Evolutionary conservation across 2,113 vertebrate species (phyloP), one percentile per base, ranked within the genome.

Genomic region (Mionectes macconnelli): DNA sequence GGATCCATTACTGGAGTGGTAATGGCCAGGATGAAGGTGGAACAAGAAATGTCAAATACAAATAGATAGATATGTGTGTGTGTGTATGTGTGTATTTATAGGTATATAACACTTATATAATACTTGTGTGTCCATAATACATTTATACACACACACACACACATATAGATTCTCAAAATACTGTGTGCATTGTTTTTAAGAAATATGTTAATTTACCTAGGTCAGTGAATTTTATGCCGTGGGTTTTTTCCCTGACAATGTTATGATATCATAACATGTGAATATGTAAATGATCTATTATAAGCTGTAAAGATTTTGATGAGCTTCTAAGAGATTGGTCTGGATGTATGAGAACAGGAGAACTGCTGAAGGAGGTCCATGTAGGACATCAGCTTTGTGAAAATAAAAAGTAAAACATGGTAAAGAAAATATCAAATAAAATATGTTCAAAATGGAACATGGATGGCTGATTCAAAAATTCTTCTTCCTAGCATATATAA

Each of bases 251-350:
- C 20, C 25, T 19, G 24, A 39, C 33, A 70, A 63, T 39, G 12
- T 49, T 84, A 74, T 78, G 21, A 60, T 94, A 75, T 93, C 12
- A 79, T 90, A n/a, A n/a, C n/a, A 49, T 82, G 64, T 84, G 60
- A 84, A 82, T 92, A 95, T 79, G 88, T 53, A 96, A 94, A 95
- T 78, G 18, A 89, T 37, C 52, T 88, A 28, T 84, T 82, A 84
- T 63, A 68, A 92, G 12, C 31, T 68, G 44, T 78, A 64, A 90
- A 81, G 44, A 42, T 79, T 90, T 84, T 81, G n/a, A 81, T 88
- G n/a, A n/a, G 37, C 25, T 90, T 94, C 72, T 87, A 53, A 84
- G 60, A 75, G 20, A 62, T 78, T 84, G 86, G 10, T 84, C 55
- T 80, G 84, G 31, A 40, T 50, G 5, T 55, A 85, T 1, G 4